Percentiles rank a stretch among this genome's conserved stretches.
phyloP scores from a whole-genome alignment of 2,797 vertebrate genomes.

The Hipposideros larvatus region DNA sequence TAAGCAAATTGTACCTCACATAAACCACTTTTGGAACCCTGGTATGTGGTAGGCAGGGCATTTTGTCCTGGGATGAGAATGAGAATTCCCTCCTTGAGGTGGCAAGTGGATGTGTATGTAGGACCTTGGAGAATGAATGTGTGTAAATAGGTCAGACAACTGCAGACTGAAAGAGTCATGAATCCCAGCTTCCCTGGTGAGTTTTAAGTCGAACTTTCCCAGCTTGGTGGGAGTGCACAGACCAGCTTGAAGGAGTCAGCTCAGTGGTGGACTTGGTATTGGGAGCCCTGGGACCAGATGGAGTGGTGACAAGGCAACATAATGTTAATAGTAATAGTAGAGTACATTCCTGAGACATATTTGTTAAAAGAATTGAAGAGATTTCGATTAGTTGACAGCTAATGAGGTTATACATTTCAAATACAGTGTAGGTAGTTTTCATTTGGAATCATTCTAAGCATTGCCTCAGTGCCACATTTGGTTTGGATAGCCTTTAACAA shows the following conservation, averaged over 20 bases:
- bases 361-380: neutral
- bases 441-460: constrained; percentile 10
- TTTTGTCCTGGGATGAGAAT: neutral
- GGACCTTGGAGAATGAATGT: neutral
- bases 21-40: neutral
- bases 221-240: fast-evolving
- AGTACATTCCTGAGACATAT: neutral
- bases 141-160: neutral
- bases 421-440: neutral
- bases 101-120: neutral
- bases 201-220: neutral
- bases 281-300: neutral
- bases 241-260: neutral
- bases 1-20: neutral
- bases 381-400: constrained; percentile 8
- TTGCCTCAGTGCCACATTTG: neutral
- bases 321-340: neutral
- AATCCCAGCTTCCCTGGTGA: neutral
- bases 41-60: neutral
- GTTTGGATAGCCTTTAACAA: neutral
- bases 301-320: neutral
- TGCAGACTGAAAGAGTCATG: neutral
- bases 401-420: constrained; percentile 5
- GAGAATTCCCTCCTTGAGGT: neutral
- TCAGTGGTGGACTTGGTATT: neutral